A percentile compares a stretch with the other conserved stretches of the same genome.
These are phyloP conservation scores for Tetragnatha montana DNA, from an alignment of 2,888 invertebrate genomes.

Conservation along the genomic window DNA sequence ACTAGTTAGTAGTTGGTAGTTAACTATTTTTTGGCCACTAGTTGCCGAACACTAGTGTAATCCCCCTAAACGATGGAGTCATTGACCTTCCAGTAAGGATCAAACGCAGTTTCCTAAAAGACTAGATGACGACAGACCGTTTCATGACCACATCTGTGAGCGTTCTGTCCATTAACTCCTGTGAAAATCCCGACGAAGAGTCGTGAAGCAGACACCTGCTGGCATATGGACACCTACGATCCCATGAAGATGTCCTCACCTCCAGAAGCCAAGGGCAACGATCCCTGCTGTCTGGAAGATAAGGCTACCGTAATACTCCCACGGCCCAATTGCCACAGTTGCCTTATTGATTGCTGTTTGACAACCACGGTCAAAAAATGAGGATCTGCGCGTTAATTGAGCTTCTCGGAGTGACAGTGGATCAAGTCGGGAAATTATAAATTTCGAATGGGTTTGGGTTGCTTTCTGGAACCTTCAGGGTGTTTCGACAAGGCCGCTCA, in stretches of 20 bases:
- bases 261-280: slow-evolving; percentile 22
- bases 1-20: too few species aligned
- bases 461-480: background rate
- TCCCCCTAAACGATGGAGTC: slow-evolving; percentile 12
- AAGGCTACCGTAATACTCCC: slow-evolving; percentile 23
- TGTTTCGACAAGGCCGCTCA: background rate
- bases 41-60: too few species aligned
- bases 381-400: background rate
- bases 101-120: slow-evolving; percentile 7
- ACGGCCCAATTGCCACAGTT: slow-evolving; percentile 26
- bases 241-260: slow-evolving; percentile 41
- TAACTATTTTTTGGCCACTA: too few species aligned
- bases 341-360: slow-evolving; percentile 28
- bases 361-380: background rate
- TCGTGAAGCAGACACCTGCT: slow-evolving; percentile 50
- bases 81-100: slow-evolving; percentile 10
- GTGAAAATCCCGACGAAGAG: slow-evolving; percentile 19
- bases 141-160: slow-evolving; percentile 30
- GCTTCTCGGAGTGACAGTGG: background rate
- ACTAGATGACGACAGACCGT: slow-evolving; percentile 14
- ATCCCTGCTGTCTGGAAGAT: slow-evolving; percentile 32
- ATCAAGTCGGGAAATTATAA: background rate
- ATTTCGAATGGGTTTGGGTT: background rate
- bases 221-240: slow-evolving; percentile 45
- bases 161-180: slow-evolving; percentile 41